These are phyloP conservation scores for Micropoecilia bifurca DNA, from an alignment of 2,797 vertebrate genomes.

Conservation along the genomic window DNA sequence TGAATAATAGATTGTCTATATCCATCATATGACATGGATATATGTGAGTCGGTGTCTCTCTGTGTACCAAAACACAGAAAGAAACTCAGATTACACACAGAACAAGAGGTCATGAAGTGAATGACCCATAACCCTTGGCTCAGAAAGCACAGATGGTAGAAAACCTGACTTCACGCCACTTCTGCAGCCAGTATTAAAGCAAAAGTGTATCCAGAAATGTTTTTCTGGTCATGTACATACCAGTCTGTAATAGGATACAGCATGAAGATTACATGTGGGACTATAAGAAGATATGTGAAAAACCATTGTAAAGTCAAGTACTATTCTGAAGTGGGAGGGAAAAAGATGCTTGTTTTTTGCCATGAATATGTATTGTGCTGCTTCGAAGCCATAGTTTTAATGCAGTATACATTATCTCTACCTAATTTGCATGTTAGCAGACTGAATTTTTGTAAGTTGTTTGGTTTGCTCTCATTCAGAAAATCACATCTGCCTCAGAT, in stretches of 20 bases:
- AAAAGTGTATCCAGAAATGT: slow-evolving; percentile 21
- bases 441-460: neutral
- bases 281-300: slow-evolving; percentile 17
- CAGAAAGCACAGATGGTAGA: slow-evolving; percentile 55
- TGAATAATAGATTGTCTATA: slow-evolving; percentile 76
- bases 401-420: neutral
- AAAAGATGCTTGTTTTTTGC: neutral
- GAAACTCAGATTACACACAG: slow-evolving; percentile 53
- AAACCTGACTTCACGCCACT: slow-evolving; percentile 42
- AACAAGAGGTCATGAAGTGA: slow-evolving; percentile 44
- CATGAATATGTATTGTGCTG: neutral
- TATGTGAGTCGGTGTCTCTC: slow-evolving; percentile 23
- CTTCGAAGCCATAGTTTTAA: neutral
- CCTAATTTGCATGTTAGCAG: neutral
- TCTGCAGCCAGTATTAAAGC: slow-evolving; percentile 24
- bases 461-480: neutral
- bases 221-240: slow-evolving; percentile 52
- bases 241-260: slow-evolving; percentile 49
- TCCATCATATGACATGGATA: slow-evolving; percentile 67
- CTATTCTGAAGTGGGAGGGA: neutral
- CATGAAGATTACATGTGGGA: slow-evolving; percentile 34
- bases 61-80: slow-evolving; percentile 27
- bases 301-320: neutral
- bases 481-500: neutral
- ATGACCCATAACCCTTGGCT: slow-evolving; percentile 51